phyloP scores from a whole-genome alignment of 2,888 invertebrate genomes.

The Noctua pronuba region DNA sequence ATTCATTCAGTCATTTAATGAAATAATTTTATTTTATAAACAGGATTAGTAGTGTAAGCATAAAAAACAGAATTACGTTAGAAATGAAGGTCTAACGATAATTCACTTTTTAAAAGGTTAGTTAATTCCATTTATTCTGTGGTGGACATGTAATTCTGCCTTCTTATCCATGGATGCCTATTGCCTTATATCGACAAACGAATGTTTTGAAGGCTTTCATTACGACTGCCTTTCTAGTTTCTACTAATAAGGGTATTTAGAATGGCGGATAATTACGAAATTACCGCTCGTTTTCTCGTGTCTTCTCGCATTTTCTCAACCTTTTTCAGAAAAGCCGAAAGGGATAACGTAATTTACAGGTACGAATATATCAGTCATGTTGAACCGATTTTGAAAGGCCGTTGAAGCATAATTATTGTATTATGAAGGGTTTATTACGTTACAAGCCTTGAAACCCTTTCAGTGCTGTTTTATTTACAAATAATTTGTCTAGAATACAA shows the following conservation, averaged over 20 bases:
- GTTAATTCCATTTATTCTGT: slow-evolving; percentile 19
- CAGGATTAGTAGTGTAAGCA: neutral
- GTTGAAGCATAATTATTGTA: slow-evolving; percentile 57
- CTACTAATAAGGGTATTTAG: slow-evolving; percentile 24
- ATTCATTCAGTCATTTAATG: too few species aligned
- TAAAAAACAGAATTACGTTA: slow-evolving; percentile 2
- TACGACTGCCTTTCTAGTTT: slow-evolving; percentile 15
- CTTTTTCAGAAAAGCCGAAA: slow-evolving; percentile 49
- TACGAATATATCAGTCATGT: slow-evolving; percentile 44
- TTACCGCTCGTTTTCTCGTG: slow-evolving; percentile 23
- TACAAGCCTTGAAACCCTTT: slow-evolving; percentile 33
- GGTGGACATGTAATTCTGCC: slow-evolving; percentile 46
- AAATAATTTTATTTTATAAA: too few species aligned
- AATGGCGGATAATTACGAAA: slow-evolving; percentile 50
- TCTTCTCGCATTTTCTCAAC: slow-evolving; percentile 31
- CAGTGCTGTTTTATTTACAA: slow-evolving; percentile 19
- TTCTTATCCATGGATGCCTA: slow-evolving; percentile 17
- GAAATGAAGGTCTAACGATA: neutral
- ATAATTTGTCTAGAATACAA: slow-evolving; percentile 19
- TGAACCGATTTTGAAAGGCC: slow-evolving; percentile 54
- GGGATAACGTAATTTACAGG: slow-evolving; percentile 57
- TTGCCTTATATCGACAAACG: slow-evolving; percentile 1
- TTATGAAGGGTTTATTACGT: slow-evolving; percentile 56
- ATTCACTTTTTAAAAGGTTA: slow-evolving; percentile 5
- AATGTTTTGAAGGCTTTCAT: slow-evolving; percentile 24